phyloP scores from a whole-genome alignment of 2,888 invertebrate genomes.

The Oscheius sp. region DNA sequence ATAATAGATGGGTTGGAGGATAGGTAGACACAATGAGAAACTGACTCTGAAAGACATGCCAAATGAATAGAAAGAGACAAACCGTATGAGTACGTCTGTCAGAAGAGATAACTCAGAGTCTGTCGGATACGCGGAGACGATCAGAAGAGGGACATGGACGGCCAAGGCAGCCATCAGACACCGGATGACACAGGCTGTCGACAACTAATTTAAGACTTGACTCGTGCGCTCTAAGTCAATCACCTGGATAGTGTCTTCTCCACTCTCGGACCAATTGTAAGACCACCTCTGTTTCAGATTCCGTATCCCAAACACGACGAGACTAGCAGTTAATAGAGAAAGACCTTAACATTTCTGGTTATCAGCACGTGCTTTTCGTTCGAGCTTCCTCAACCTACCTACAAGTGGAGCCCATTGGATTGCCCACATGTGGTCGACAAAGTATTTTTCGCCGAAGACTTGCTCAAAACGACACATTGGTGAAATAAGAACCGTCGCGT shows the following conservation, averaged over 20 bases:
- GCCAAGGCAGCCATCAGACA: conserved; percentile 50
- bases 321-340: conserved; percentile 34
- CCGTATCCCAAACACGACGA: conserved; percentile 47
- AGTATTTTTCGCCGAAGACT: conserved; percentile 50
- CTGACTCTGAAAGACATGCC: conserved; percentile 32
- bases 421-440: conserved; percentile 41
- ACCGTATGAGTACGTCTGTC: conserved; percentile 51
- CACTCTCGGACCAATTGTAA: conserved; percentile 61
- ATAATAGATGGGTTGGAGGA: conserved; percentile 54
- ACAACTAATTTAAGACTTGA: conserved; percentile 29
- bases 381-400: conserved; percentile 31
- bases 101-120: conserved; percentile 45
- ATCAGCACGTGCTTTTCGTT: neutral
- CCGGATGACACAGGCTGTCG: conserved; percentile 47
- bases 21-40: conserved; percentile 48
- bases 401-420: conserved; percentile 53
- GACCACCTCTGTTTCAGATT: conserved; percentile 53
- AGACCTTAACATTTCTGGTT: conserved; percentile 36
- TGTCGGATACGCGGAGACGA: conserved; percentile 42
- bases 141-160: conserved; percentile 52
- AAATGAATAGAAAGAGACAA: neutral
- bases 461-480: conserved; percentile 54
- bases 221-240: neutral
- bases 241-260: conserved; percentile 44
- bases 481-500: conserved; percentile 42